Evolutionary conservation across 1,140 invertebrate species (phyloP).

Genomic region (Bacillus rossius): DNA sequence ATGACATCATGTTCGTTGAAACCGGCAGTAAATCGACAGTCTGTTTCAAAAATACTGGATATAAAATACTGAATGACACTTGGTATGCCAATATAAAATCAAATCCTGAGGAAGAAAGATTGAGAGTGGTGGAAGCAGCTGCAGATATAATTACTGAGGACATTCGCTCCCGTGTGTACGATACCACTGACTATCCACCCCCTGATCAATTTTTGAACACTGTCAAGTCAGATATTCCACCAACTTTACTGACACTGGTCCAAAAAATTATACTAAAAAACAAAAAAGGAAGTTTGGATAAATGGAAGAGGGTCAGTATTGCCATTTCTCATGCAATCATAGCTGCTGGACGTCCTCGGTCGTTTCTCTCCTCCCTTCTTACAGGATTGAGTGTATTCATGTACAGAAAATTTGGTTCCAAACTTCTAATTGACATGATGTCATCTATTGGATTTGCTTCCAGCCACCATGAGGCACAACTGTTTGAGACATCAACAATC

Average conservation of each 20-base stretch:
- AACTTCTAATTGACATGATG: slow-evolving; percentile 21
- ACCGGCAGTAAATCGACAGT: too few relatives aligned
- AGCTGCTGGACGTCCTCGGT: slow-evolving; percentile 30
- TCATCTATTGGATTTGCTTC: slow-evolving; percentile 21
- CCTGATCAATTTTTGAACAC: too few relatives aligned
- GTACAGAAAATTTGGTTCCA: slow-evolving; percentile 23
- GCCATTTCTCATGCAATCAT: slow-evolving; percentile 37
- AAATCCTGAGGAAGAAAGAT: too few relatives aligned
- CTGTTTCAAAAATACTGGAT: too few relatives aligned
- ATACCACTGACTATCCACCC: too few relatives aligned
- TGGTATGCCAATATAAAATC: too few relatives aligned
- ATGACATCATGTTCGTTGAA: too few relatives aligned
- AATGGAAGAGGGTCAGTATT: not conserved
- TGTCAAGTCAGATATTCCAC: not conserved
- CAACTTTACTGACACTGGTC: not conserved
- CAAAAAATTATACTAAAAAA: not conserved
- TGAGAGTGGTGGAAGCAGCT: too few relatives aligned
- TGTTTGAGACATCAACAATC: slow-evolving; percentile 17
- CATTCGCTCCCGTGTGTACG: too few relatives aligned
- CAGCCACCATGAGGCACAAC: slow-evolving; percentile 10
- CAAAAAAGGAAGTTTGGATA: not conserved
- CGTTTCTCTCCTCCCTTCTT: slow-evolving; percentile 30
- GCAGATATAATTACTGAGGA: too few relatives aligned
- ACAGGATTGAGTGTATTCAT: slow-evolving; percentile 20
- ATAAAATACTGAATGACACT: too few relatives aligned